These are phyloP conservation scores for Drosophila mayri DNA, from an alignment of 1,140 invertebrate genomes.

Conservation along the genomic window DNA sequence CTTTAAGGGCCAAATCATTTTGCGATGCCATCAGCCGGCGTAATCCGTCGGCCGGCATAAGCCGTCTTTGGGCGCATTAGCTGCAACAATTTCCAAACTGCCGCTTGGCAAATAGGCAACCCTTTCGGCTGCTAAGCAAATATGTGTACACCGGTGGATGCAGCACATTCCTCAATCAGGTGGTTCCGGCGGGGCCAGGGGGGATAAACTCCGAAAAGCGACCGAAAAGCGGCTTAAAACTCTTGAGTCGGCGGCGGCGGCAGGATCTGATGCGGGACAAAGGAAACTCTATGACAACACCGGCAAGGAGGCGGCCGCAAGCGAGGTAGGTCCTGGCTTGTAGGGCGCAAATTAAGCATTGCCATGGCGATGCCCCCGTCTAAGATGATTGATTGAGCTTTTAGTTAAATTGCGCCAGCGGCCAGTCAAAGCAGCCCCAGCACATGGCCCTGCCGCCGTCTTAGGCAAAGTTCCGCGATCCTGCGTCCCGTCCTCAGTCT, in stretches of 20 bases:
- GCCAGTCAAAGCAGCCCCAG: slow-evolving; percentile 44
- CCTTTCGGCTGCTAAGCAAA: slow-evolving; percentile 59
- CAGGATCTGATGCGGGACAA: slow-evolving; percentile 18
- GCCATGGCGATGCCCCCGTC: slow-evolving; percentile 51
- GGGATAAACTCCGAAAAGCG: slow-evolving; percentile 73
- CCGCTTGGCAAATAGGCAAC: slow-evolving; percentile 57
- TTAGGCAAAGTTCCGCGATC: slow-evolving; percentile 9
- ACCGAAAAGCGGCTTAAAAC: slow-evolving; percentile 72
- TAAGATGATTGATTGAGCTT: slow-evolving; percentile 77
- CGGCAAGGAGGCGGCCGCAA: slow-evolving; percentile 50
- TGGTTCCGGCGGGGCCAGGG: slow-evolving; percentile 24
- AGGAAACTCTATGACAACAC: slow-evolving; percentile 66
- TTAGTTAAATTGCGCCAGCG: slow-evolving; percentile 74
- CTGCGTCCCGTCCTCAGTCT: neutral
- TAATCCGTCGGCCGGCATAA: slow-evolving; percentile 34
- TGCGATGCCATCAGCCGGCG: slow-evolving; percentile 15
- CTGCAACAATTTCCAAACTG: slow-evolving; percentile 50
- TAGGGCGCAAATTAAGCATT: slow-evolving; percentile 57
- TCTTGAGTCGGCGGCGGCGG: slow-evolving; percentile 24
- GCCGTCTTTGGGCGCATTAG: slow-evolving; percentile 68
- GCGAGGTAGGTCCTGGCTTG: neutral
- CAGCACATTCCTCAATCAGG: slow-evolving; percentile 42
- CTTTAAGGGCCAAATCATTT: slow-evolving; percentile 56
- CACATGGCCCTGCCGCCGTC: slow-evolving; percentile 25
- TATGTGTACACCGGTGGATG: slow-evolving; percentile 49